Conservation (phyloP, 2,888 invertebrate genomes). For the Ellobium chinense region DNA sequence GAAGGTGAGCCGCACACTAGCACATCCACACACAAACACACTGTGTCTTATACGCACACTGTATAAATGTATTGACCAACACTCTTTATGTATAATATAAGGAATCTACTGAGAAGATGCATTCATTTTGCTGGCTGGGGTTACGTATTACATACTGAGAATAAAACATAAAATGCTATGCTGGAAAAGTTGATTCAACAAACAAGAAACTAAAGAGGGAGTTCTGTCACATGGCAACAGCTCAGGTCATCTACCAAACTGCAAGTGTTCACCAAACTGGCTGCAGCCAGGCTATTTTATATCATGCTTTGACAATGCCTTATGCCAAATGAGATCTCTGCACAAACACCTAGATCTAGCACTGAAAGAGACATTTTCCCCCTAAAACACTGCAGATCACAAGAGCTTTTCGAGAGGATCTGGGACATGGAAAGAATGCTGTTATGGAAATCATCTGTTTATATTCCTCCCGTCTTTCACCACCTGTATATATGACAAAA, state of each 20-base stretch:
- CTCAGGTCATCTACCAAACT: too few species aligned
- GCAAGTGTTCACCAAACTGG: too few species aligned
- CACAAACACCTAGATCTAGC: too few species aligned
- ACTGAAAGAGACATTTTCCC: too few species aligned
- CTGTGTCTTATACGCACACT: constrained; percentile 4
- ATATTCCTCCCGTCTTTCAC: neutral
- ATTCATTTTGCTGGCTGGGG: constrained; percentile 42
- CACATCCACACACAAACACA: neutral
- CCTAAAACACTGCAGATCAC: too few species aligned
- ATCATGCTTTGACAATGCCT: too few species aligned
- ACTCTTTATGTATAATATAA: constrained; percentile 6
- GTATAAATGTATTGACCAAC: constrained; percentile 18
- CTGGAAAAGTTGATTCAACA: constrained; percentile 41
- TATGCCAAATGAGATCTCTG: too few species aligned
- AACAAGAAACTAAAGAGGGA: constrained; percentile 28
- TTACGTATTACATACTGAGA: constrained; percentile 26
- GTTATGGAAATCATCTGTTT: too few species aligned
- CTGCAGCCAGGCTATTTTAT: too few species aligned
- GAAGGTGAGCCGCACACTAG: neutral
- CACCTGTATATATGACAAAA: constrained; percentile 20
- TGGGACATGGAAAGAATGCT: too few species aligned
- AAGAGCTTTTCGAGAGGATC: too few species aligned
- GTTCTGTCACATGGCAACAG: constrained; percentile 33
- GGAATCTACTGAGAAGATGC: constrained; percentile 45
- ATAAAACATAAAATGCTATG: constrained; percentile 37